A percentile compares a stretch with the other conserved stretches of the same genome.
These are phyloP conservation scores for Oceanodroma leucorhoa DNA, from an alignment of 2,797 vertebrate species.

Conservation along the genomic window DNA sequence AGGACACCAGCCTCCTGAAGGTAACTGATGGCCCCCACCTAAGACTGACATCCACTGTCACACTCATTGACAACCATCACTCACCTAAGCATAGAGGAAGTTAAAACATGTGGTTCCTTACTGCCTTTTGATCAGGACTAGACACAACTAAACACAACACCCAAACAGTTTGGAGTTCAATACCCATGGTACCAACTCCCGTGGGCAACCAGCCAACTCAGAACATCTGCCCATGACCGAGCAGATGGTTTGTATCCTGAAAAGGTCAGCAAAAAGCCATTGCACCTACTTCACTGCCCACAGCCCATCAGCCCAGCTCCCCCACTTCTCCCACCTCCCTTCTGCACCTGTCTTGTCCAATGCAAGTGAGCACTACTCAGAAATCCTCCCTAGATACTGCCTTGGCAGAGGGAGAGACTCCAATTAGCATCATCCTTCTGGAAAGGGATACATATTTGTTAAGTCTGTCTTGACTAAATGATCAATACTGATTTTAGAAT, in stretches of 20 bases:
- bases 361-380: background rate
- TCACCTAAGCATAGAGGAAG: background rate
- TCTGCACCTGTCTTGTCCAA: background rate
- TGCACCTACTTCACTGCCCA: background rate
- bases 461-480: background rate
- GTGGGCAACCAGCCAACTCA: background rate
- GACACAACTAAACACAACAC: background rate
- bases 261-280: background rate
- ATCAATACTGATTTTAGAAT: background rate
- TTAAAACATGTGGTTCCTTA: background rate
- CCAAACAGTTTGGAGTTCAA: background rate
- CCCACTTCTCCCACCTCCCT: background rate
- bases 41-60: background rate
- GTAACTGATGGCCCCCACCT: background rate
- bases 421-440: background rate
- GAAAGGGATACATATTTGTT: background rate
- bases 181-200: background rate
- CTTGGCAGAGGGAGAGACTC: background rate
- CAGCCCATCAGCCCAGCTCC: background rate
- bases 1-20: background rate
- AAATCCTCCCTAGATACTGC: background rate
- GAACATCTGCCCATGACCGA: background rate
- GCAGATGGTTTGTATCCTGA: background rate
- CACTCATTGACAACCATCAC: background rate
- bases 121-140: background rate